phyloP scores from a whole-genome alignment of 1,140 invertebrate genomes.

The Saccostrea cuccullata region DNA sequence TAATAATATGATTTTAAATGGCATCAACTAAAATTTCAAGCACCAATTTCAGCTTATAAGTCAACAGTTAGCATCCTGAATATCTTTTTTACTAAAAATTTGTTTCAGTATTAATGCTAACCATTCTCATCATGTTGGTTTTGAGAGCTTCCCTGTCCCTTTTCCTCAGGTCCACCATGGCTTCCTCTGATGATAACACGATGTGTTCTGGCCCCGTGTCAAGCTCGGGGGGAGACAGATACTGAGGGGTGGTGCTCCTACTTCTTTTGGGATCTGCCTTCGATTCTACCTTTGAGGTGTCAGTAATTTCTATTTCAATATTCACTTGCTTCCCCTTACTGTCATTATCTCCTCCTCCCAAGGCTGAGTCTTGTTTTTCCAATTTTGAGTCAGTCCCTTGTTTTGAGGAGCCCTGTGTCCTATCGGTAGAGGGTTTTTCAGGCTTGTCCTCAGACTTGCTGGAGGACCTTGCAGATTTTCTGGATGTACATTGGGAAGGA shows the following conservation, averaged over 20 bases:
- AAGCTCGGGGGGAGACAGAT: conserved; percentile 67
- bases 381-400: conserved; percentile 13
- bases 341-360: background rate
- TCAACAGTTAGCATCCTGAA: too few relatives aligned
- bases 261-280: conserved; percentile 38
- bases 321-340: conserved; percentile 1
- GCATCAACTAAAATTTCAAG: too few relatives aligned
- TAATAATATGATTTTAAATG: too few relatives aligned
- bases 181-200: conserved; percentile 70
- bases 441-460: conserved; percentile 29
- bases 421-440: background rate
- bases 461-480: conserved; percentile 44
- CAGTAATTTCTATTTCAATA: conserved; percentile 16
- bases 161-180: conserved; percentile 75
- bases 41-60: too few relatives aligned
- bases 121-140: conserved; percentile 31
- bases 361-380: background rate
- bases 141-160: conserved; percentile 67
- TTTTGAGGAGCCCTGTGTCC: conserved; percentile 4
- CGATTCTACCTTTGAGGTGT: conserved; percentile 18
- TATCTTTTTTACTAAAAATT: too few relatives aligned
- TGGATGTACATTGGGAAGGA: background rate
- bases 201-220: conserved; percentile 68
- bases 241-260: conserved; percentile 61
- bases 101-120: background rate